A percentile compares a stretch with the other conserved stretches of the same genome.
Evolutionary conservation across 2,888 invertebrate genomes (phyloP).

Genomic region (Herminia tarsipennalis): DNA sequence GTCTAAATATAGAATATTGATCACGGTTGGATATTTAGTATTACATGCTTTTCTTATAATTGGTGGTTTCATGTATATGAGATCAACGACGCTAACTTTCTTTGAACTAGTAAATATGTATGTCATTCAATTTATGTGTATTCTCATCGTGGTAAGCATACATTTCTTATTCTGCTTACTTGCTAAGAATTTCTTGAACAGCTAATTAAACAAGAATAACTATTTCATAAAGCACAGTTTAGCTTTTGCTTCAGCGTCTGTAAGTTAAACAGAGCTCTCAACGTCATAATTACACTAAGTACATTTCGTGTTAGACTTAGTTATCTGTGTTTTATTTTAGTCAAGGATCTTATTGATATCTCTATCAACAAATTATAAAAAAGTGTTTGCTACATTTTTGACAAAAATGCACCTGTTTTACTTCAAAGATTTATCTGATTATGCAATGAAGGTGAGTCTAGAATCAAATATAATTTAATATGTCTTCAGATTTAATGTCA

Average conservation of each 20-base stretch:
- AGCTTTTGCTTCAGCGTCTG: no score
- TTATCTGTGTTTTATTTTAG: conserved; percentile 8
- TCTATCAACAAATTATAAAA: conserved; percentile 9
- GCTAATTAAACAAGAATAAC: conserved; percentile 19
- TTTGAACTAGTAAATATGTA: not conserved
- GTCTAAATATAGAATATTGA: not conserved
- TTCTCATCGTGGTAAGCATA: not conserved
- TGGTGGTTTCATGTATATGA: not conserved
- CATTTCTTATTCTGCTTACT: not conserved
- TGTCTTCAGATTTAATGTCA: no score
- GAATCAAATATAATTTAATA: no score
- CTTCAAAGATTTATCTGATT: conserved; percentile 14
- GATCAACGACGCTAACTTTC: not conserved
- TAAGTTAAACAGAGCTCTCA: no score
- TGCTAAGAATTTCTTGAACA: no score
- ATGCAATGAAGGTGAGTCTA: conserved; percentile 18
- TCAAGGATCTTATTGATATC: conserved; percentile 1
- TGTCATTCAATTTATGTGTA: not conserved
- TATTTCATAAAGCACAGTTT: conserved; percentile 31
- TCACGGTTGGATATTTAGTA: not conserved
- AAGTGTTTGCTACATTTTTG: not conserved
- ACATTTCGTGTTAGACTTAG: no score
- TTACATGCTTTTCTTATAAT: not conserved
- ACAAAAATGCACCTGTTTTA: conserved; percentile 20
- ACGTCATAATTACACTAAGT: no score